A percentile compares a stretch with the other conserved stretches of the same genome.
Evolutionary conservation across 2,888 invertebrate genomes (phyloP).

Genomic region (Mythimna vitellina): DNA sequence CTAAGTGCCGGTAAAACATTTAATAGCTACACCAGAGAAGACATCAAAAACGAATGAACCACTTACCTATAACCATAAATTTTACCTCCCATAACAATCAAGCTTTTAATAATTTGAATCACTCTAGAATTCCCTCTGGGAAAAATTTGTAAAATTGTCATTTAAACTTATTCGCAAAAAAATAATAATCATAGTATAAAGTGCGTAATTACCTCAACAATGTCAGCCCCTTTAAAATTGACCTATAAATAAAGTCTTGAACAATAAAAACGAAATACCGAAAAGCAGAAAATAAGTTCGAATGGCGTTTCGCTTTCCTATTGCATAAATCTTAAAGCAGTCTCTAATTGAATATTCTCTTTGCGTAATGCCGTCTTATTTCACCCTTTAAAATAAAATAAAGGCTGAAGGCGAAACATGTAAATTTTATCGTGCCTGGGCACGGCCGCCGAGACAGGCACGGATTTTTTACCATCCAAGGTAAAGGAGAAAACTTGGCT

Average conservation of each 20-base stretch:
- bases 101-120: conserved; percentile 35
- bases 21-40: conserved; percentile 75
- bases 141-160: conserved; percentile 13
- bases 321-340: conserved; percentile 84
- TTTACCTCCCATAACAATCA: conserved; percentile 63
- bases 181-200: neutral
- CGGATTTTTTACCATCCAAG: conserved; percentile 84
- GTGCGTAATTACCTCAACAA: conserved; percentile 1
- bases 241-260: conserved; percentile 53
- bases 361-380: conserved; percentile 87
- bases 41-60: conserved; percentile 76
- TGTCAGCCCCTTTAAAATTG: conserved; percentile 22
- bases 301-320: conserved; percentile 69
- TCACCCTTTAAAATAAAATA: conserved; percentile 90
- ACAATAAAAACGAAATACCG: conserved; percentile 45
- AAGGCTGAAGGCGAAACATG: conserved; percentile 88
- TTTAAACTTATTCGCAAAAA: neutral
- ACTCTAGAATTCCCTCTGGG: conserved; percentile 9
- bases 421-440: conserved; percentile 89
- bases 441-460: conserved; percentile 78
- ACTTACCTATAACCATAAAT: conserved; percentile 70
- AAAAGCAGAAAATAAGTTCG: conserved; percentile 72
- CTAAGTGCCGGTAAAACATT: conserved; percentile 80
- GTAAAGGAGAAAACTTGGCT: conserved; percentile 86
- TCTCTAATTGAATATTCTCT: conserved; percentile 90